Conservation (phyloP, 2,113 vertebrate genomes). For the Sitta europaea region DNA sequence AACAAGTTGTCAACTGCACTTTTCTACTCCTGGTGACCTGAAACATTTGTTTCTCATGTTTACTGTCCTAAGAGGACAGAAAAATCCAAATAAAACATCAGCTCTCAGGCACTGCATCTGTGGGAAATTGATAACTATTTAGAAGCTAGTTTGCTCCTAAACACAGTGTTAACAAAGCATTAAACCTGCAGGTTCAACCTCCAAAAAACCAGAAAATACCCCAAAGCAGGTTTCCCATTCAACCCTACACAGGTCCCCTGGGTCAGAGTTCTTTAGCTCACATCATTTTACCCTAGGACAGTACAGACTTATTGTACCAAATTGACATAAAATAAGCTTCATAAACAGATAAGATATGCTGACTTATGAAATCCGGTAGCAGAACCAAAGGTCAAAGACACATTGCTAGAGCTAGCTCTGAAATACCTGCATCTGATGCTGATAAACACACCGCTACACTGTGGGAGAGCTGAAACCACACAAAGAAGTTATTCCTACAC, state of each 20-base stretch:
- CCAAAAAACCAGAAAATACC: neutral
- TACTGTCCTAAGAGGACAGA: neutral
- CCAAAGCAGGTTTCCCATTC: neutral
- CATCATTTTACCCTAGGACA: neutral
- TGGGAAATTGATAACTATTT: neutral
- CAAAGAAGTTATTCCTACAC: neutral
- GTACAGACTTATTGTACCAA: neutral
- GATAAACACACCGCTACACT: neutral
- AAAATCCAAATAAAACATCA: neutral
- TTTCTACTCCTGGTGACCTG: neutral
- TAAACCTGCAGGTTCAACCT: neutral
- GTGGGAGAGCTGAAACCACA: neutral
- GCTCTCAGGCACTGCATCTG: neutral
- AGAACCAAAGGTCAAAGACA: neutral
- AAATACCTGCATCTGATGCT: neutral
- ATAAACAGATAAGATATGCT: neutral
- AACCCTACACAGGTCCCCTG: rapidly evolving
- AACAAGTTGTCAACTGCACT: neutral
- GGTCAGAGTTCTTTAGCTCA: neutral
- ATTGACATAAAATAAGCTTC: neutral
- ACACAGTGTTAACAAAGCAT: neutral
- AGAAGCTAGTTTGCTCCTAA: neutral
- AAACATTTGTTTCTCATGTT: neutral
- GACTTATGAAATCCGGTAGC: neutral
- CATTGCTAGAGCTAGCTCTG: neutral